Evolutionary conservation across 2,797 vertebrate genomes (phyloP), one percentile per base, ranked within the genome.

Genomic region (Bradypodion ventrale): DNA sequence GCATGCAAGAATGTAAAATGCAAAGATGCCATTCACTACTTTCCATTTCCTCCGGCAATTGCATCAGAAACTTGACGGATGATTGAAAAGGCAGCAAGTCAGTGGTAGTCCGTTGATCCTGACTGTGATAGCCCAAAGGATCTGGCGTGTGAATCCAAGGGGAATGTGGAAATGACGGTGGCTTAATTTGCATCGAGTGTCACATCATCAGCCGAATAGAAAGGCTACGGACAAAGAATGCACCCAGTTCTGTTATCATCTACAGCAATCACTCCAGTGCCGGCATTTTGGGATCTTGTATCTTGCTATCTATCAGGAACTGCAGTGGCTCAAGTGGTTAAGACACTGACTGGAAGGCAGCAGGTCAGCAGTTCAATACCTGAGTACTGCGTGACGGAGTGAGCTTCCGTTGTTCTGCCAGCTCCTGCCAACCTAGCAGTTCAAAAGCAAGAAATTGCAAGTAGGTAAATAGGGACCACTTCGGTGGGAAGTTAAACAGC

Each of bases 11-110:
- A 60, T 46, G 25, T 62, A 44, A 62, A n/a, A n/a, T n/a, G 69
- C 15, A 73, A 44, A 83, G 82, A 46, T 56, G 74, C 49, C 62
- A 83, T 27, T 44, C 27, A 35, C 35, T 59, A 29, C 9, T 68
- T 68, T 59, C 46, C 73, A n/a, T 68, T 89, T 73, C 37, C 13
- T 40, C 91, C 32, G 32, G 3, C 74, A 92, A 81, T 87, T 85
- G 85, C 77, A 89, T 82, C 82, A 75, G 78, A 89, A 91, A 42
- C 75, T 83, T 86, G n/a, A 12, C 2, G 79, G 37, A 16, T 75
- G 85, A 92, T 92, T 85, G 87, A 92, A 93, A 52, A 79, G 92
- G 92, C 92, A 93, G 84, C 2, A 65, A 94, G 91, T 90, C 91
- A 93, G 29, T 83, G 86, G 92, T 27, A 86, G 92, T 83, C 85